Conservation (phyloP, 2,888 invertebrate species). For the Caenorhabditis sp. region DNA sequence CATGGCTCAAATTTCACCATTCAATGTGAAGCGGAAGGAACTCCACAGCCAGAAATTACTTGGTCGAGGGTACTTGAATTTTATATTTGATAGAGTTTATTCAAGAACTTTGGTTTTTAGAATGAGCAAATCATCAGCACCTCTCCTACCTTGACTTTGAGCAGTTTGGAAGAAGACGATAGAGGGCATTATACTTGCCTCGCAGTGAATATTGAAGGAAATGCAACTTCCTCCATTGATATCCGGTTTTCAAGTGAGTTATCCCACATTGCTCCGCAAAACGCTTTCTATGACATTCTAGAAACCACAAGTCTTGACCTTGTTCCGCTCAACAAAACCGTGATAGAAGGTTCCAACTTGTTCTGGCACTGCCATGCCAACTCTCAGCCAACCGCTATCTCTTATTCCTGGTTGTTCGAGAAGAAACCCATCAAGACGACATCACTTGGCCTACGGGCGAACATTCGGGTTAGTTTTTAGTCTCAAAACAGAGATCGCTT, state of each 20-base stretch:
- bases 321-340: slow-evolving; percentile 77
- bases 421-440: slow-evolving; percentile 74
- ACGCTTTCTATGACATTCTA: slow-evolving; percentile 26
- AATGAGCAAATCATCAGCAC: slow-evolving; percentile 69
- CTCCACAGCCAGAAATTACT: slow-evolving; percentile 75
- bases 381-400: slow-evolving; percentile 74
- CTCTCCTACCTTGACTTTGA: slow-evolving; percentile 63
- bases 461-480: slow-evolving; percentile 68
- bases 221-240: slow-evolving; percentile 63
- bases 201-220: slow-evolving; percentile 78
- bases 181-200: slow-evolving; percentile 78
- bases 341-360: slow-evolving; percentile 77
- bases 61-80: slow-evolving; percentile 80
- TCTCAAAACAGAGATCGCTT: not conserved
- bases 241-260: slow-evolving; percentile 76
- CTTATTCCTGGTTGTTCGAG: slow-evolving; percentile 78
- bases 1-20: slow-evolving; percentile 51
- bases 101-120: slow-evolving; percentile 50
- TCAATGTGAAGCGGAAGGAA: slow-evolving; percentile 74
- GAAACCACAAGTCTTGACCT: slow-evolving; percentile 70
- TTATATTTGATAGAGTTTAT: too few species aligned
- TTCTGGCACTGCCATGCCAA: slow-evolving; percentile 80
- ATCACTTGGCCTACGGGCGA: slow-evolving; percentile 75
- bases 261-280: too few species aligned
- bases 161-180: slow-evolving; percentile 53